These are phyloP conservation scores for Lasioglossum oenotherae DNA, from an alignment of 2,888 invertebrate species.

Conservation along the genomic window DNA sequence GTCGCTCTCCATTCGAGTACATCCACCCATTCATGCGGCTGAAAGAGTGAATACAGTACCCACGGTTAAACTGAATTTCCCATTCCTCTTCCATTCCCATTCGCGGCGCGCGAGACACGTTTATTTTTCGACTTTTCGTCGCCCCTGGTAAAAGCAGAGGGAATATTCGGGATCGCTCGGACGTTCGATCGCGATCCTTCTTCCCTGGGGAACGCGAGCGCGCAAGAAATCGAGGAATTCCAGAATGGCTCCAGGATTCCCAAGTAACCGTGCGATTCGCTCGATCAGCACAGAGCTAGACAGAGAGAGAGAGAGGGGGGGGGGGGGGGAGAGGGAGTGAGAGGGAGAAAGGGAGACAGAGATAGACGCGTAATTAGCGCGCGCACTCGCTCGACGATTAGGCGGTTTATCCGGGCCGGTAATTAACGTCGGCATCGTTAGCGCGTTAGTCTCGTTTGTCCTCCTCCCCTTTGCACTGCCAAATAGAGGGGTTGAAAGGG, in stretches of 20 bases:
- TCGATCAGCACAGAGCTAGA: conserved; percentile 49
- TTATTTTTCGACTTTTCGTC: conserved; percentile 9
- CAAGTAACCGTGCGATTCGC: conserved; percentile 45
- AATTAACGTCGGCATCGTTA: conserved; percentile 79
- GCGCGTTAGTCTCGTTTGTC: conserved; percentile 74
- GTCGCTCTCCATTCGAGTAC: conserved; percentile 16
- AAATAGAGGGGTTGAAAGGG: conserved; percentile 34
- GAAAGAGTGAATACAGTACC: conserved; percentile 13
- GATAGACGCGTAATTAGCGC: conserved; percentile 67
- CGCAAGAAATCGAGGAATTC: conserved; percentile 43
- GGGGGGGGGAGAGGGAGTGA: neutral
- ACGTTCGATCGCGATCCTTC: neutral
- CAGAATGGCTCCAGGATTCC: conserved; percentile 19
- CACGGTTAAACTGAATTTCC: conserved; percentile 17
- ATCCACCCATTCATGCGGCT: conserved; percentile 6
- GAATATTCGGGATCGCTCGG: conserved; percentile 5
- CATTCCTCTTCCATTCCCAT: conserved; percentile 12
- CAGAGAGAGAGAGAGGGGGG: neutral
- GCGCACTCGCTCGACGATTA: conserved; percentile 70
- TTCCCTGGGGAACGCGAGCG: conserved; percentile 5
- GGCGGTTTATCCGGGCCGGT: conserved; percentile 74
- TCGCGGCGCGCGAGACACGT: conserved; percentile 14
- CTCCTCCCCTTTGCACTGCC: conserved; percentile 48
- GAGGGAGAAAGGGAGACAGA: neutral
- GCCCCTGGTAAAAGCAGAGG: neutral